Conservation (phyloP, 2,113 vertebrate genomes). For the Lontra canadensis region DNA sequence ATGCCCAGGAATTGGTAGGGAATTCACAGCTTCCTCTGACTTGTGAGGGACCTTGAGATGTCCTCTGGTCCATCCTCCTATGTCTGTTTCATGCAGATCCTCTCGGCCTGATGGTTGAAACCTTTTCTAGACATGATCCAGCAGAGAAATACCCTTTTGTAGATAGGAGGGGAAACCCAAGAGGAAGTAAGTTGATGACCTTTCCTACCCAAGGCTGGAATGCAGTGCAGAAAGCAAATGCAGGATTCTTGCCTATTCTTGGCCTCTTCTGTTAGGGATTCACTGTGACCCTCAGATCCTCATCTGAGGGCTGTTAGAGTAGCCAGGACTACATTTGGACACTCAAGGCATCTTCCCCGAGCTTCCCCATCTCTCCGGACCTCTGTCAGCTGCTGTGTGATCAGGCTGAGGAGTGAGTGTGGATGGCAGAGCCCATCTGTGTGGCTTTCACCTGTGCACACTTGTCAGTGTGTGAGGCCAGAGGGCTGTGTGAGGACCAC, state of each 20-base stretch:
- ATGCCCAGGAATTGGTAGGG: neutral
- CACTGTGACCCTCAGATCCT: neutral
- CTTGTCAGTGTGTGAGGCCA: neutral
- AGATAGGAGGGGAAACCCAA: neutral
- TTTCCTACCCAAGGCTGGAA: neutral
- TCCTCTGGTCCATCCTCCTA: neutral
- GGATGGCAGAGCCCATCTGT: neutral
- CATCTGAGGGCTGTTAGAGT: neutral
- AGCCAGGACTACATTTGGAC: neutral
- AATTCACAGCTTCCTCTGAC: neutral
- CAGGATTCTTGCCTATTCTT: neutral
- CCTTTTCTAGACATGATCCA: neutral
- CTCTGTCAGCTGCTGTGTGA: neutral
- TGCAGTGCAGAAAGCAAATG: fast-evolving
- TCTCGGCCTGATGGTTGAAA: neutral
- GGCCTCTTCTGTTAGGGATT: neutral
- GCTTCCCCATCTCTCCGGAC: neutral
- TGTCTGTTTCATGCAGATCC: neutral
- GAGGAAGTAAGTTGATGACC: neutral
- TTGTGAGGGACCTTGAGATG: neutral
- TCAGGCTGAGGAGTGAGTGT: neutral
- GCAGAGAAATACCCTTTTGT: neutral
- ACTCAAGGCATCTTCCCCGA: neutral
- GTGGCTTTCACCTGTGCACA: fast-evolving
- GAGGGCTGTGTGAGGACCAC: neutral